Percentiles rank a stretch among this genome's conserved stretches.
phyloP scores from a whole-genome alignment of 1,140 invertebrate genomes.

The Drosophila santomea region DNA sequence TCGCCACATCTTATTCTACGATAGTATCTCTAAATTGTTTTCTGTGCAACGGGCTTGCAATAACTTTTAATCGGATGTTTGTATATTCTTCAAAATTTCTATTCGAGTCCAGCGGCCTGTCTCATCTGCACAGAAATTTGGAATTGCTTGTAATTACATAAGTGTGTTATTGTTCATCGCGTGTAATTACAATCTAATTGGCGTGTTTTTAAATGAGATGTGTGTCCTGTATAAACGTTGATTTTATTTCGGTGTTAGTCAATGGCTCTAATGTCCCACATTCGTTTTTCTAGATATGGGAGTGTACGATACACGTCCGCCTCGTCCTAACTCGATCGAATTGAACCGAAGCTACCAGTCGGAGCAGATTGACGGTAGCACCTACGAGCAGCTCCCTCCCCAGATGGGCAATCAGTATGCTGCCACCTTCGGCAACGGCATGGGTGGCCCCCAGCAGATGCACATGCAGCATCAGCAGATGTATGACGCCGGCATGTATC shows the following conservation, averaged over 20 bases:
- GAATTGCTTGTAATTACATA: slow-evolving; percentile 43
- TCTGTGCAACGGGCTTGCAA: slow-evolving; percentile 16
- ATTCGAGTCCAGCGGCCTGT: neutral
- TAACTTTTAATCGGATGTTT: slow-evolving; percentile 6
- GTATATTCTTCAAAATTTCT: slow-evolving; percentile 17
- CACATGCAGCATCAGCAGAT: slow-evolving; percentile 73
- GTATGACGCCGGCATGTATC: slow-evolving; percentile 76
- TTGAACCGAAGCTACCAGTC: slow-evolving; percentile 88
- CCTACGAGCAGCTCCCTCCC: slow-evolving; percentile 78
- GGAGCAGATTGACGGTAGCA: slow-evolving; percentile 86
- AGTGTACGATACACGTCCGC: slow-evolving; percentile 86
- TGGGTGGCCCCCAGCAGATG: slow-evolving; percentile 58
- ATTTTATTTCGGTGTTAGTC: neutral
- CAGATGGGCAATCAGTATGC: slow-evolving; percentile 69
- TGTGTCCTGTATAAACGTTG: slow-evolving; percentile 24
- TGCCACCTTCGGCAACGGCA: slow-evolving; percentile 75
- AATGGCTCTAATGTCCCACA: slow-evolving; percentile 13
- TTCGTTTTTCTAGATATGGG: slow-evolving; percentile 77
- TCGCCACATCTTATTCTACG: slow-evolving; percentile 33
- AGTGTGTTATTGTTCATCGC: slow-evolving; percentile 13
- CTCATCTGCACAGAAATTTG: slow-evolving; percentile 18
- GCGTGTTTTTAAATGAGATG: slow-evolving; percentile 45
- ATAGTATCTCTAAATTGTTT: slow-evolving; percentile 33
- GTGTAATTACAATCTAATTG: slow-evolving; percentile 45
- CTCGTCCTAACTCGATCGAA: slow-evolving; percentile 91